Evolutionary conservation across 1,140 invertebrate genomes (phyloP), one percentile per base, ranked within the genome.

Genomic region (Philotrypesis tridentata): DNA sequence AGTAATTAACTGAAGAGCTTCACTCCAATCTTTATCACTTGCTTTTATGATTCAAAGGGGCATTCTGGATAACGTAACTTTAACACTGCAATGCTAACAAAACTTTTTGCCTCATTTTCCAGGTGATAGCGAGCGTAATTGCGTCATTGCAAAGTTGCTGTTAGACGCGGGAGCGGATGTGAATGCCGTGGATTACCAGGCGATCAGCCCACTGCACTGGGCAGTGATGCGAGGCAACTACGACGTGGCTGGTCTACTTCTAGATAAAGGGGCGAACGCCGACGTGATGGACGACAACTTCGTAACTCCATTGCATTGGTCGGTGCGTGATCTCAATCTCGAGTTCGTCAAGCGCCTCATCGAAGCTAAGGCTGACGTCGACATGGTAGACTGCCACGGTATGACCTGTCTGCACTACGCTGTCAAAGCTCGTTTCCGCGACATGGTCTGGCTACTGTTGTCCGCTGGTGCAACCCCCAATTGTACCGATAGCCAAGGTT

Each of bases 401-500:
- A 48, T 31, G 43, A 78, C 76, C 8, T 48, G 76, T 48, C 48
- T 78, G 23, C 76, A 68, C 17, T 48, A 68, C 17, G 76, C 76
- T n/a, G 63, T 78, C 3, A 78, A 55, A 68, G 23, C 31, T n/a
- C 33, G 25, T 1, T n/a, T 31, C 33, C 6, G 23, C 4, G 65
- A 70, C 0, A 68, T 68, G 63, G 25, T 40, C 0, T 29, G n/a
- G 14, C 27, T 78, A 21, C 23, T 78, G 17, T 14, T 78, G 8
- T 17, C 14, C 11, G 27, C 17, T 48, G 76, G 76, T 21, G 76
- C 76, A 21, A 78, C 76, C 1, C 63, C 76, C 14, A 78, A 78
- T 31, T 78, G 76, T n/a, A 78, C 76, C 29, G 76, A 78, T 55
- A 40, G 23, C n/a, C 23, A 68, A 48, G 76, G 76, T n/a, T 43